Evolutionary conservation across 2,797 vertebrate species (phyloP).

Genomic region (Odontamblyopus lacepedii): DNA sequence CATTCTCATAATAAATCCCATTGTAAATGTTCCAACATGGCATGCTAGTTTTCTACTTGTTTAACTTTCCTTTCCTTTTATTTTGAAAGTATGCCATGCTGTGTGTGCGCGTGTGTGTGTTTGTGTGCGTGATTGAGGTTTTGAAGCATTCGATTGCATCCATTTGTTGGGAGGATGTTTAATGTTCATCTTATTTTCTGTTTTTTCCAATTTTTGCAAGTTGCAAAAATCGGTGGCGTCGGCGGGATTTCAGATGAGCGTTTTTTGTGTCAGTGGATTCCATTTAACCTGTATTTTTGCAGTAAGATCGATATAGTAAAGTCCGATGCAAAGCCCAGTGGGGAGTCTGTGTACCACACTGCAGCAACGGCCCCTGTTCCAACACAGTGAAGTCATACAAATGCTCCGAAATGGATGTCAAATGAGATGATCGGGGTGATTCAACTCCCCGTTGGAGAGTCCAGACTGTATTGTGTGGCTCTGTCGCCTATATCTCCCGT

Average conservation of each 20-base stretch:
- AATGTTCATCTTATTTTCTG: constrained; percentile 8
- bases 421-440: constrained; percentile 43
- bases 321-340: constrained; percentile 21
- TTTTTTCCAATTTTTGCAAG: constrained; percentile 5
- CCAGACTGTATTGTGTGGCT: constrained; percentile 18
- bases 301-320: constrained; percentile 32
- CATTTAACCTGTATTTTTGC: constrained; percentile 36
- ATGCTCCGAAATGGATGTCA: constrained; percentile 47
- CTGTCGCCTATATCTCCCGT: constrained; percentile 1
- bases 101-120: constrained; percentile 10
- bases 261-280: constrained; percentile 26
- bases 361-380: constrained; percentile 30
- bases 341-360: constrained; percentile 3
- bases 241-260: constrained; percentile 4
- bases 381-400: constrained; percentile 37
- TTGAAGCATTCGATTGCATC: background rate
- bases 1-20: constrained; percentile 32
- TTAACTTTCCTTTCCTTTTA: constrained; percentile 21
- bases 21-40: constrained; percentile 70
- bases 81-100: constrained; percentile 28
- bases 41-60: constrained; percentile 76
- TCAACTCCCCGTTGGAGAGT: constrained; percentile 33
- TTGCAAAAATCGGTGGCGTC: constrained; percentile 16
- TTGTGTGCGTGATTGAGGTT: no score
- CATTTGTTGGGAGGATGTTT: constrained; percentile 12